These are phyloP conservation scores for Pteria penguin DNA, from an alignment of 2,888 invertebrate species.

Conservation along the genomic window DNA sequence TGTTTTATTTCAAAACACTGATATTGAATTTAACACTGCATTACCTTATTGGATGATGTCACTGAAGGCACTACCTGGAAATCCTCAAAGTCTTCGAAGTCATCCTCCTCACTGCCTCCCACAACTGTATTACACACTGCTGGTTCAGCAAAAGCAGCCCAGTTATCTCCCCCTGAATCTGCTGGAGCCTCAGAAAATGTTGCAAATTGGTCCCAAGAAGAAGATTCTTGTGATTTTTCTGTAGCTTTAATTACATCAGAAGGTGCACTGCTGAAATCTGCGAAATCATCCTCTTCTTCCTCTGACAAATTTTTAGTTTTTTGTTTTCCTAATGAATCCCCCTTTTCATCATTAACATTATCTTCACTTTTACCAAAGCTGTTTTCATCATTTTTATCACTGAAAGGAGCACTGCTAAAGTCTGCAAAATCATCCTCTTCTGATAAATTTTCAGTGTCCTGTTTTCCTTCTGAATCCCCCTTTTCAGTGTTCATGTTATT, in stretches of 20 bases:
- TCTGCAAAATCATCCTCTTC: slow-evolving; percentile 4
- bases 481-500: no score
- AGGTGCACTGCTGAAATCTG: not conserved
- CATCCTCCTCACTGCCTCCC: slow-evolving; percentile 39
- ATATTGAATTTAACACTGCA: no score
- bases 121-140: no score
- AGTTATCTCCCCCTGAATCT: not conserved
- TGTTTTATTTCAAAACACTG: no score
- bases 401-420: not conserved
- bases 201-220: no score
- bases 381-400: not conserved
- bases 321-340: no score
- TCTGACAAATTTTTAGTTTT: not conserved
- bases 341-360: no score
- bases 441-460: not conserved
- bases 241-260: no score
- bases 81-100: slow-evolving; percentile 51
- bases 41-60: no score
- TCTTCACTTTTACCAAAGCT: slow-evolving; percentile 27
- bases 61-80: slow-evolving; percentile 10
- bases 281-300: slow-evolving; percentile 2
- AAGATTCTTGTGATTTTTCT: no score
- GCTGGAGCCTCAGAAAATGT: no score
- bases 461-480: not conserved
- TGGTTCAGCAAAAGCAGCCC: slow-evolving; percentile 1